These are phyloP conservation scores for Rhagophthalmus giganteus DNA, from an alignment of 2,888 invertebrate species.

Conservation along the genomic window DNA sequence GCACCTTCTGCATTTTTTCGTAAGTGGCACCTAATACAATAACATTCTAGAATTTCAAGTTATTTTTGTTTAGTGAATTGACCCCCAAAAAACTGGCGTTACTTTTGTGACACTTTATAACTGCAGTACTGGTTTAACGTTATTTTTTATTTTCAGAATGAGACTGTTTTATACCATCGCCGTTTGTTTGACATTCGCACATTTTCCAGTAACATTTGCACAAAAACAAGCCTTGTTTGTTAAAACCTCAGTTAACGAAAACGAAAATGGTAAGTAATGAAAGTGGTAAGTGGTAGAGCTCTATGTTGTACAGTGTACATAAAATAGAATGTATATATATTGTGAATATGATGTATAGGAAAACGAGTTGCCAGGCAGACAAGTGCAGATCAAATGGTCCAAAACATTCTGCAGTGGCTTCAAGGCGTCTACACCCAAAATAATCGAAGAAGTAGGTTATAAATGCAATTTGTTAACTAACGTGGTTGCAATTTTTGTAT, in stretches of 20 bases:
- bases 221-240: slow-evolving; percentile 39
- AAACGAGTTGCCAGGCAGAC: slow-evolving; percentile 56
- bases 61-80: too few relatives aligned
- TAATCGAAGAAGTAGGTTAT: slow-evolving; percentile 57
- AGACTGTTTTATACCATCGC: slow-evolving; percentile 35
- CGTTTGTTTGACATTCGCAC: slow-evolving; percentile 36
- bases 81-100: too few relatives aligned
- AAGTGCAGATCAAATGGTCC: slow-evolving; percentile 72
- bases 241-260: slow-evolving; percentile 35
- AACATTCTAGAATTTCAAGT: too few relatives aligned
- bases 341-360: too few relatives aligned
- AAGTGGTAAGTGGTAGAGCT: too few relatives aligned
- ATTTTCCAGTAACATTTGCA: slow-evolving; percentile 32
- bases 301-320: slow-evolving; percentile 15
- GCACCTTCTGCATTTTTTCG: too few relatives aligned
- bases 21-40: too few relatives aligned
- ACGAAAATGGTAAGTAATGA: slow-evolving; percentile 38
- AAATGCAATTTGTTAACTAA: background rate
- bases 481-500: too few relatives aligned
- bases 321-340: slow-evolving; percentile 12
- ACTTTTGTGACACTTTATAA: background rate
- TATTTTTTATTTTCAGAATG: slow-evolving; percentile 39
- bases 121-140: background rate
- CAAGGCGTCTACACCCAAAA: slow-evolving; percentile 70
- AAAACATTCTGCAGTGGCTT: slow-evolving; percentile 74